These are phyloP conservation scores for Blennius ocellaris DNA, from an alignment of 2,113 vertebrate genomes.

Conservation along the genomic window DNA sequence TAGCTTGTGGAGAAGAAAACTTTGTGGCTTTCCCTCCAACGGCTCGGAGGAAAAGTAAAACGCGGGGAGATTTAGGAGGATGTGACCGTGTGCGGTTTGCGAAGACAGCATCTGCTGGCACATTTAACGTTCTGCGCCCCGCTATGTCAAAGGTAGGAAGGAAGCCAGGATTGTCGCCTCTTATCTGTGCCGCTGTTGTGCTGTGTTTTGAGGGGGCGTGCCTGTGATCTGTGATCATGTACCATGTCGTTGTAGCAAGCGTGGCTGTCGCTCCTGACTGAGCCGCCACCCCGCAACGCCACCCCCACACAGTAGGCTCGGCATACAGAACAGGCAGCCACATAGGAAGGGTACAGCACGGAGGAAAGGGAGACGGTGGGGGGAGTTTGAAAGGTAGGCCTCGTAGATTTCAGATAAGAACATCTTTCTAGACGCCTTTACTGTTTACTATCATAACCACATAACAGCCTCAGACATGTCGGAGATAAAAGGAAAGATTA, in stretches of 20 bases:
- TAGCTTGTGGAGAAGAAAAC: constrained; percentile 56
- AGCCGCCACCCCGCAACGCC: constrained; percentile 69
- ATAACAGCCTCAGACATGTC: constrained; percentile 79
- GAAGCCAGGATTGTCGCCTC: constrained; percentile 66
- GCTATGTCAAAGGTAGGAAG: constrained; percentile 67
- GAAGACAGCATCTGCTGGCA: constrained; percentile 59
- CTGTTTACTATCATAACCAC: constrained; percentile 81
- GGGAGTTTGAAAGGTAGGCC: constrained; percentile 68
- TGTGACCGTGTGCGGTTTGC: constrained; percentile 66
- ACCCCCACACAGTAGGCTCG: constrained; percentile 64
- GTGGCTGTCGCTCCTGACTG: constrained; percentile 76
- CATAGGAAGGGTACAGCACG: constrained; percentile 55
- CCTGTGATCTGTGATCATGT: constrained; percentile 80
- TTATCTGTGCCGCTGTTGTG: constrained; percentile 74
- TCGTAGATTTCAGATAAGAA: constrained; percentile 78
- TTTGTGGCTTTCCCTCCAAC: constrained; percentile 59
- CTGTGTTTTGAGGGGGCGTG: constrained; percentile 79
- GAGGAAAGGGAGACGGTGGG: constrained; percentile 47
- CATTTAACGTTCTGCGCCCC: constrained; percentile 62
- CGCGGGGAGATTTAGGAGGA: constrained; percentile 51
- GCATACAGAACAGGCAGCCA: constrained; percentile 64
- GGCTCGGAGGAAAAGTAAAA: constrained; percentile 54
- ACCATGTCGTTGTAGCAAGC: constrained; percentile 75
- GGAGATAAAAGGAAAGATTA: constrained; percentile 79
- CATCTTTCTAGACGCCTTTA: constrained; percentile 76